Conservation (phyloP, 2,113 vertebrate species). For the Chaetorhynchus papuensis region DNA sequence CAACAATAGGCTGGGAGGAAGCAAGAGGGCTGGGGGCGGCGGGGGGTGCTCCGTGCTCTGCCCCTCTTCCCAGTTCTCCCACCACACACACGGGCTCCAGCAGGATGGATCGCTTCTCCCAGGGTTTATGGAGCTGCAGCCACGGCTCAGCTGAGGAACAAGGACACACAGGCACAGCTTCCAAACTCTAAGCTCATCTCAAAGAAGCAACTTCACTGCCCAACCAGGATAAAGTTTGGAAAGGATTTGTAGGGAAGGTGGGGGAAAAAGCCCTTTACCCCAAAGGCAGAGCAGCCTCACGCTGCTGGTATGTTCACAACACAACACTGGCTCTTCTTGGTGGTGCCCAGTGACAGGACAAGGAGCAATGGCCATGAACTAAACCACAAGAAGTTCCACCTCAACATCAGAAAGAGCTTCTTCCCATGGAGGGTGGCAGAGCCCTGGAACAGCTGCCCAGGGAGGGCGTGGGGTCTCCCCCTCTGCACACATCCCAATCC, state of each 20-base stretch:
- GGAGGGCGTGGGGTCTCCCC: neutral
- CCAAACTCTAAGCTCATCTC: neutral
- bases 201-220: neutral
- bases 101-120: rapidly evolving
- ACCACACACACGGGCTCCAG: rapidly evolving
- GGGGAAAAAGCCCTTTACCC: neutral
- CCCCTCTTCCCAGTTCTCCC: neutral
- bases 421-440: neutral
- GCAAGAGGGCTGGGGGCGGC: rapidly evolving
- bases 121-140: neutral
- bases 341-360: neutral
- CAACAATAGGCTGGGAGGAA: neutral
- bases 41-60: rapidly evolving
- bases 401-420: neutral
- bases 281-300: neutral
- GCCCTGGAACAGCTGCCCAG: neutral
- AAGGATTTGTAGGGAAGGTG: neutral
- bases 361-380: neutral
- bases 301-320: neutral
- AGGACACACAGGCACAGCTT: neutral
- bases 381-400: neutral
- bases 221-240: neutral
- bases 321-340: neutral
- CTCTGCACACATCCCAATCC: neutral
- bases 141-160: neutral